Conservation (phyloP, 2,113 vertebrate genomes). For the Peromyscus polionotus region DNA sequence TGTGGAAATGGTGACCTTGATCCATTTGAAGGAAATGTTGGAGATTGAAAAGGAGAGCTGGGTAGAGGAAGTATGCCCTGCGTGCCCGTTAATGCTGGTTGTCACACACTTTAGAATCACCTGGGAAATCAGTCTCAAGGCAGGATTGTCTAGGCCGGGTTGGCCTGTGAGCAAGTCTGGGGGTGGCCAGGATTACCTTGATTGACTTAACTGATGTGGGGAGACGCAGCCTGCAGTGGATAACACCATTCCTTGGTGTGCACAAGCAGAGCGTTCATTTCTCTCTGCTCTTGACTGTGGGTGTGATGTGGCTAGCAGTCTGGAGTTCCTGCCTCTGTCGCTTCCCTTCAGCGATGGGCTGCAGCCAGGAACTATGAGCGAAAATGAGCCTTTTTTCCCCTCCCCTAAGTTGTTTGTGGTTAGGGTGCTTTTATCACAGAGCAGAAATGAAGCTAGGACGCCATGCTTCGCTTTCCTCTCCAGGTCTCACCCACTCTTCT, state of each 20-base stretch:
- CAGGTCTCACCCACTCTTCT: too few relatives aligned
- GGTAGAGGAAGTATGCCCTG: neutral
- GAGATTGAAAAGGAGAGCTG: neutral
- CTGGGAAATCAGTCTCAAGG: neutral
- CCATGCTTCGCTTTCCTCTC: neutral
- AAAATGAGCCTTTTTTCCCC: neutral
- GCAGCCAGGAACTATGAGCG: neutral
- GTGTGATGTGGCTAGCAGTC: neutral
- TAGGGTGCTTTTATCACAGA: neutral
- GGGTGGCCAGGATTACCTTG: neutral
- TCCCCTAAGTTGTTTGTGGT: neutral
- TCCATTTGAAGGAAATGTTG: neutral
- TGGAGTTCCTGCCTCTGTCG: neutral
- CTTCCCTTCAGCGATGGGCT: too few relatives aligned
- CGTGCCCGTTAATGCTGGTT: neutral
- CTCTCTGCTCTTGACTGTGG: neutral
- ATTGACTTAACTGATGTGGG: neutral
- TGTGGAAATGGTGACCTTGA: neutral
- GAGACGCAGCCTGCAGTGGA: neutral
- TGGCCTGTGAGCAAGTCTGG: neutral
- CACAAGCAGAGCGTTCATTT: neutral
- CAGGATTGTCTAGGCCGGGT: too few relatives aligned
- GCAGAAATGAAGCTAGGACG: neutral
- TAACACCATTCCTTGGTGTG: neutral
- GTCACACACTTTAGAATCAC: neutral